A percentile compares a stretch with the other conserved stretches of the same genome.
Conservation (phyloP, 2,797 vertebrate genomes). For the Enoplosus armatus region DNA sequence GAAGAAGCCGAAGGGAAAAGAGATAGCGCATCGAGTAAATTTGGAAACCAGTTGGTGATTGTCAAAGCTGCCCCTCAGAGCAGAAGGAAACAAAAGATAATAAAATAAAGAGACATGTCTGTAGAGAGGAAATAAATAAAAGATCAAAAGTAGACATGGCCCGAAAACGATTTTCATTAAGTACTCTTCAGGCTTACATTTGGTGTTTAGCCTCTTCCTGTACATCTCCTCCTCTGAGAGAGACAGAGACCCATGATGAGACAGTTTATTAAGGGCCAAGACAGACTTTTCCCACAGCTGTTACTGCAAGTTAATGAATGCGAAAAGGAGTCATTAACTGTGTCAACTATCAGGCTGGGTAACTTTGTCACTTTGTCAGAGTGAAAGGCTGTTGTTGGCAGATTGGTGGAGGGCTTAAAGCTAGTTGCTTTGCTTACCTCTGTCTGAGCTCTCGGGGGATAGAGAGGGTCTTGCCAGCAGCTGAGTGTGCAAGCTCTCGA, state of each 20-base stretch:
- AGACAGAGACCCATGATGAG: conserved; percentile 74
- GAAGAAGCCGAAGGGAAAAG: conserved; percentile 21
- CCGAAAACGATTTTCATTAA: conserved; percentile 50
- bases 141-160: conserved; percentile 43
- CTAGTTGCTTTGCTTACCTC: conserved; percentile 84
- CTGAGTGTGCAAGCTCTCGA: conserved; percentile 92
- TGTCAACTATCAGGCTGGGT: conserved; percentile 43
- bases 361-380: conserved; percentile 21
- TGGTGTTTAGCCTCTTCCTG: conserved; percentile 90
- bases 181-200: conserved; percentile 84
- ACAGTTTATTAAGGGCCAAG: conserved; percentile 37
- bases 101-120: conserved; percentile 35
- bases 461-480: conserved; percentile 87
- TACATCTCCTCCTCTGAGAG: conserved; percentile 86
- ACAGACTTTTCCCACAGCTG: conserved; percentile 28
- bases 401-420: background rate
- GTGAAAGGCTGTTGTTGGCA: conserved; percentile 33
- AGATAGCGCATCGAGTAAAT: conserved; percentile 15
- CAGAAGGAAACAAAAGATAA: conserved; percentile 42
- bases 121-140: conserved; percentile 43
- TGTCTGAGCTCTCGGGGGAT: conserved; percentile 87
- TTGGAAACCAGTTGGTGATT: conserved; percentile 38
- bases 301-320: conserved; percentile 50
- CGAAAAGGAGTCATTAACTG: conserved; percentile 41
- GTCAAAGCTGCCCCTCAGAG: conserved; percentile 41